Conservation (phyloP, 2,888 invertebrate species). For the Thereva nobilitata region DNA sequence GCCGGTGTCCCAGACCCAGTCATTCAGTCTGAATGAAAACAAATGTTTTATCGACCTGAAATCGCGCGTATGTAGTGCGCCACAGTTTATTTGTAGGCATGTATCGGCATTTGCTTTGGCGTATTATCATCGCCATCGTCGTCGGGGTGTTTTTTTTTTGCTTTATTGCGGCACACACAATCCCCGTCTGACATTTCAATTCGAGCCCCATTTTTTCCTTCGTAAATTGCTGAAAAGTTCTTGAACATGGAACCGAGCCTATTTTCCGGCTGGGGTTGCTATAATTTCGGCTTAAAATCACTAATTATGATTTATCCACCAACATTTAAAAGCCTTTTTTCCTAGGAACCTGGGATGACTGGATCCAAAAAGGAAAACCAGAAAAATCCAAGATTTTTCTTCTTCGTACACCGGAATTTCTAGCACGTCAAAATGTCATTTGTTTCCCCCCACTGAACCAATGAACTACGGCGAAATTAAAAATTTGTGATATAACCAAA, state of each 20-base stretch:
- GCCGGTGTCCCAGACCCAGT: background rate
- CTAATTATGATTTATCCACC: too few relatives aligned
- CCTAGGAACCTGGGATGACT: too few relatives aligned
- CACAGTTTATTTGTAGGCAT: background rate
- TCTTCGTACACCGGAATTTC: constrained; percentile 1
- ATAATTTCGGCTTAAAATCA: too few relatives aligned
- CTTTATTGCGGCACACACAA: background rate
- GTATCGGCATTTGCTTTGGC: constrained; percentile 17
- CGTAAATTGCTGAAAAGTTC: too few relatives aligned
- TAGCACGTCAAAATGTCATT: constrained; percentile 16
- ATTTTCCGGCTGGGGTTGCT: too few relatives aligned
- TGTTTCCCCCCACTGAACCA: background rate
- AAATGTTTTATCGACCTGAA: constrained; percentile 27
- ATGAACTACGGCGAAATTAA: background rate
- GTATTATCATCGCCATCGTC: background rate
- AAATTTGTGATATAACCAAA: constrained; percentile 16
- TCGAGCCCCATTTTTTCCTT: too few relatives aligned
- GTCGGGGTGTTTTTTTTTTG: background rate
- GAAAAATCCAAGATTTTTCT: background rate
- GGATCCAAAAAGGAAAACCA: background rate
- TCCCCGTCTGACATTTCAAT: background rate
- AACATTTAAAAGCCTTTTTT: too few relatives aligned
- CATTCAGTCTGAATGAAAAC: constrained; percentile 23
- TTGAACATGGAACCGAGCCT: too few relatives aligned
- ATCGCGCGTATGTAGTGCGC: background rate